A percentile compares a stretch with the other conserved stretches of the same genome.
These are phyloP conservation scores for Acrossocheilus fasciatus DNA, from an alignment of 2,797 vertebrate species.

Conservation along the genomic window DNA sequence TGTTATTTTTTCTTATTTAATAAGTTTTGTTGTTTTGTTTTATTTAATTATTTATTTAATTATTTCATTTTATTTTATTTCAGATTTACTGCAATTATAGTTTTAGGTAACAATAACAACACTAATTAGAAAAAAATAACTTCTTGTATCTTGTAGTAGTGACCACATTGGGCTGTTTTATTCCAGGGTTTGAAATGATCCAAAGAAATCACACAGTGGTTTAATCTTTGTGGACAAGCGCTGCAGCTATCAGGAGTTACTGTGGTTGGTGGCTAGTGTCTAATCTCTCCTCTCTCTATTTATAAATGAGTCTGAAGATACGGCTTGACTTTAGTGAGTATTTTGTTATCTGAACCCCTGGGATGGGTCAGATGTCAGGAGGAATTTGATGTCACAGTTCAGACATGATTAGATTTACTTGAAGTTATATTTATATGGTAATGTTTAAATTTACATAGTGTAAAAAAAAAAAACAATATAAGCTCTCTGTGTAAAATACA, in stretches of 20 bases:
- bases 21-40: too few relatives aligned
- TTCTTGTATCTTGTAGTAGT: not conserved
- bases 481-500: not conserved
- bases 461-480: too few relatives aligned
- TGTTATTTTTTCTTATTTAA: too few relatives aligned
- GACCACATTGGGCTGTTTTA: not conserved
- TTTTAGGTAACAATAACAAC: not conserved
- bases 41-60: not conserved
- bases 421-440: not conserved
- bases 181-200: not conserved
- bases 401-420: not conserved
- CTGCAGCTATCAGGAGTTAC: not conserved
- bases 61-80: not conserved
- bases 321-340: not conserved
- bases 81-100: not conserved
- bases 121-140: not conserved
- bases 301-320: constrained; percentile 30
- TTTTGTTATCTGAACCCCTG: not conserved
- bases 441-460: not conserved
- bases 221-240: not conserved
- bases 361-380: not conserved
- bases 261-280: not conserved
- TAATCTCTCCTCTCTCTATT: constrained; percentile 24
- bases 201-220: not conserved
- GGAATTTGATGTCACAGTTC: not conserved